These are phyloP conservation scores for Meghimatium bilineatum DNA, from an alignment of 2,888 invertebrate genomes.

Conservation along the genomic window DNA sequence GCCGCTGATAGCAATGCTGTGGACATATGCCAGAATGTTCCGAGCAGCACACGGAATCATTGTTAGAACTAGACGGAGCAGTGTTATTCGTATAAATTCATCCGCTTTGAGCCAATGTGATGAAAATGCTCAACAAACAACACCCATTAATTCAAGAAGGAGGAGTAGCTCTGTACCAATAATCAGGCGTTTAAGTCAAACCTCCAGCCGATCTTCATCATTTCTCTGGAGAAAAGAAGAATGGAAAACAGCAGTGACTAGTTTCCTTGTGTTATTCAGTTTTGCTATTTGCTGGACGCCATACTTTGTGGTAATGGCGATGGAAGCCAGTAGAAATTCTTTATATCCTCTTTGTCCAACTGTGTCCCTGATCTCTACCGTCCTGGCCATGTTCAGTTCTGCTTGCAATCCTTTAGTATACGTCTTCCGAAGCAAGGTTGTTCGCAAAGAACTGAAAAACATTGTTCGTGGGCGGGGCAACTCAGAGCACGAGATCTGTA, in stretches of 20 bases:
- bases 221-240: slow-evolving; percentile 87
- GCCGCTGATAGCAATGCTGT: slow-evolving; percentile 81
- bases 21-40: slow-evolving; percentile 83
- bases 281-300: slow-evolving; percentile 81
- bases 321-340: slow-evolving; percentile 30
- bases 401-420: slow-evolving; percentile 86
- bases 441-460: slow-evolving; percentile 61
- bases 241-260: slow-evolving; percentile 91
- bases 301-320: slow-evolving; percentile 70
- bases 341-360: slow-evolving; percentile 55
- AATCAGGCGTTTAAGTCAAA: slow-evolving; percentile 83
- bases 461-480: slow-evolving; percentile 54
- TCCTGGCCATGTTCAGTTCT: slow-evolving; percentile 81
- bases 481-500: slow-evolving; percentile 45
- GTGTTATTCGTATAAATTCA: slow-evolving; percentile 70
- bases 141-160: slow-evolving; percentile 58
- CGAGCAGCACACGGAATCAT: slow-evolving; percentile 86
- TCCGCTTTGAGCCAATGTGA: slow-evolving; percentile 53
- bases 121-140: slow-evolving; percentile 55
- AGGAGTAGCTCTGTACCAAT: slow-evolving; percentile 66
- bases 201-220: slow-evolving; percentile 85
- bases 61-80: slow-evolving; percentile 81
- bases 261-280: slow-evolving; percentile 86
- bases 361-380: slow-evolving; percentile 77
- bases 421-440: slow-evolving; percentile 81